phyloP scores from a whole-genome alignment of 2,113 vertebrate genomes.

The Tupaia chinensis region DNA sequence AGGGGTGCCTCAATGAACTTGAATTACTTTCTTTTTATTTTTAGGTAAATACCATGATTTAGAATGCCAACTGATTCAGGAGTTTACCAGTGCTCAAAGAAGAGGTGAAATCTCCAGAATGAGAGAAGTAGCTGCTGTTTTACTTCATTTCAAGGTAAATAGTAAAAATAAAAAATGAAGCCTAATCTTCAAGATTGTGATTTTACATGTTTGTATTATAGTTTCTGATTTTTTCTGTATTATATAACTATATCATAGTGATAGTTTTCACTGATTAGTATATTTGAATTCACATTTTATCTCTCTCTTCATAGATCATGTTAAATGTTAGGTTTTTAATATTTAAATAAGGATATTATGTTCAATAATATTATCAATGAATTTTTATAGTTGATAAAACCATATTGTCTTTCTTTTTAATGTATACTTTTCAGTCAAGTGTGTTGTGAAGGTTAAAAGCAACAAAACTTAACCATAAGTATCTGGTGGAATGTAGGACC shows the following conservation, averaged over 20 bases:
- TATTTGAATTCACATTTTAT: conserved; percentile 26
- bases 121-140: conserved; percentile 98
- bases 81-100: conserved; percentile 97
- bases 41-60: conserved; percentile 99
- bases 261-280: conserved; percentile 50
- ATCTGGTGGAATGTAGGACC: not conserved
- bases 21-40: conserved; percentile 65
- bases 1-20: not conserved
- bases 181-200: conserved; percentile 16
- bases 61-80: conserved; percentile 98
- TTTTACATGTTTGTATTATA: conserved; percentile 12
- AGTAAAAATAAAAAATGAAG: conserved; percentile 39
- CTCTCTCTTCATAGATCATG: not conserved
- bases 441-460: conserved; percentile 28
- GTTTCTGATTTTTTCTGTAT: not conserved
- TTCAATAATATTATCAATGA: conserved; percentile 19
- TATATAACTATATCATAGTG: not conserved
- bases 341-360: conserved; percentile 46
- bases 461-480: conserved; percentile 3
- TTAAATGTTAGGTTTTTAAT: conserved; percentile 51
- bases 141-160: conserved; percentile 99
- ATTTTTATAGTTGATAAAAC: conserved; percentile 52
- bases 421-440: not conserved
- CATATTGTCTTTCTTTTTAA: not conserved
- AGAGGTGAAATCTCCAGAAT: conserved; percentile 97